Base-by-base conservation (phyloP, 2,113 vertebrate genomes). In the Alethe castanea region DNA sequence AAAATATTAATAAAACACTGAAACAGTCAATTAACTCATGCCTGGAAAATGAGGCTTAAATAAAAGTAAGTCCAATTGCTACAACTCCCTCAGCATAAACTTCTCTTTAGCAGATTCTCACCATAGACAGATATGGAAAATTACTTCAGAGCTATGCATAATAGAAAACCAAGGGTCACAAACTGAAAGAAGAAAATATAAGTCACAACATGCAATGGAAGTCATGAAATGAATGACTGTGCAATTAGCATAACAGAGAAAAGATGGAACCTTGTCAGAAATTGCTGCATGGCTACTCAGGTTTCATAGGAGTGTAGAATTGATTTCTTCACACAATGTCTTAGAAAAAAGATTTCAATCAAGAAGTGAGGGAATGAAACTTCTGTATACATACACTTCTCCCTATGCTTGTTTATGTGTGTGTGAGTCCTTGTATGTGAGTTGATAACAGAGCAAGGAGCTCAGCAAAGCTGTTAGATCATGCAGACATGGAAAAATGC, bases 251-350 rank as follows among this genome's bases (percentile, higher is more conserved):
- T 92, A 84, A 91, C 80, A 92, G 45, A 89, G 57, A 78, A 53
- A 80, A 90, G 92, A 94, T 19, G 53, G 86, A 94, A 92, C 94
- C 86, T 89, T 91, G 86, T 91, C 91, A 95, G 86, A 94, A 94
- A 72, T 69, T 95, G 40, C 59, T 86, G 31, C 74, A 86, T 74
- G 70, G 73, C 53, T 88, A 71, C 71, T 93, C 85, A 90, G 72
- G 42, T 82, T 92, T 95, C 85, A 85, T 73, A 79, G 69, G 50
- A 82, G 35, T 92, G 74, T 50, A 71, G 79, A 91, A 94, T 77
- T 92, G 95, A 82, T 90, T 96, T 96, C 66, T 87, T 96, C 90
- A 88, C 87, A 74, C 87, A 84, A 70, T 83, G 54, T 92, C 48
- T 81, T 54, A 73, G 64, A 89, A 91, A 89, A 88, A 90, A 86